Evolutionary conservation across 2,888 invertebrate species (phyloP), one percentile per base, ranked within the genome.

Genomic region (Hypolimnas misippus): DNA sequence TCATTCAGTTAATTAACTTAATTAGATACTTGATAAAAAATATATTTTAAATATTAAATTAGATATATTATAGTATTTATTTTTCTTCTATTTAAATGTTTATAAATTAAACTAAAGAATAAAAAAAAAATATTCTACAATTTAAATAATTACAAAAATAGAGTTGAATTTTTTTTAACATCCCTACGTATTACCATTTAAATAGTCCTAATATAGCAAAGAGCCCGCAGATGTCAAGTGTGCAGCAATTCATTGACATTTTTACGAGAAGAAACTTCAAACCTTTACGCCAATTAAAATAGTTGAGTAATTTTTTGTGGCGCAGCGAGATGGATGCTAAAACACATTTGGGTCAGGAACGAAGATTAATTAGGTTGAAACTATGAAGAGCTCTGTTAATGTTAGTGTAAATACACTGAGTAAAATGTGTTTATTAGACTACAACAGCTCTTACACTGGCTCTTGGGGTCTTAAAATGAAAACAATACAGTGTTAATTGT

Each of bases 221-320:
- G 54, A 71, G 63, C 66, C 66, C 66, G 65, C 79, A 78, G 73
- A 79, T 81, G 82, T 76, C 73, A 76, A 79, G 77, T 76, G 81
- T 79, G 77, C 78, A 78, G 74, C 70, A 76, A 79, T 79, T 80
- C 82, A 82, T 80, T 82, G 84, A 81, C 80, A 80, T 84, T 83
- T 87, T 86, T 85, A 82, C 77, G 76, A 74, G 66, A 70, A 75
- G 77, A 78, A 81, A 79, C 83, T 80, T 74, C 73, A 79, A 84
- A 85, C 81, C 83, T 84, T 84, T 79, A 88, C 87, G 85, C 87
- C 85, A 91, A 90, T 91, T 91, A 92, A 91, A 90, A 91, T 91
- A 88, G 86, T 82, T 88, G 76, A 80, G 83, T 76, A 77, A 79
- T 79, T 89, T 89, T 90, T 90, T 91, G 84, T 86, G 73, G 75